Base-by-base conservation (phyloP, 2,888 invertebrate genomes). In the Germaria angustata region DNA sequence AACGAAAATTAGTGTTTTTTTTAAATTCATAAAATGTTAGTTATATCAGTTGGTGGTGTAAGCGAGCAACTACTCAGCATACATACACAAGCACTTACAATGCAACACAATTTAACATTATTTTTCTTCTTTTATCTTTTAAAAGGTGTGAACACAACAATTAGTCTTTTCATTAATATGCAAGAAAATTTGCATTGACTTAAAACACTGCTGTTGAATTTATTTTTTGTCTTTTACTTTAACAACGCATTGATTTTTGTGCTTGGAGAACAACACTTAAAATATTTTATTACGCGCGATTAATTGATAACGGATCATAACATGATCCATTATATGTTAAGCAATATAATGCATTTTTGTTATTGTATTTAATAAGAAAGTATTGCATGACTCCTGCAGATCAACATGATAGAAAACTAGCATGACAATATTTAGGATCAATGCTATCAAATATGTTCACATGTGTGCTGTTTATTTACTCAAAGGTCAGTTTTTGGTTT, bases 111-210 rank as follows among this genome's bases (percentile, higher is more conserved):
- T 41, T 59, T 17, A n/a, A 46, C 22, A n/a, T 36, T n/a, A 3
- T 17, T 34, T 34, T 61, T 66, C 11, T 63, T 20, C 7, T 49
- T 72, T 72, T 81, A 72, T 72, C 44, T 68, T 75, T 78, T 69
- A 78, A 81, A 65, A 81, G 81, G 81, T 81, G 81, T 81, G 81
- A 81, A 81, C 81, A 81, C 81, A 78, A 78, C 78, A 81, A 81
- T 78, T 78, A 81, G 73, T 81, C 63, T 68, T 51, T 69, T 49
- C 73, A 78, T 68, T 73, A 68, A 68, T 46, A 78, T 78, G 69
- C 55, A 78, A 53, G 20, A 51, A 65, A 36, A 59, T 51, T 61
- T 59, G 17, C 59, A 41, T 51, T 41, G 57, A 51, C 59, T 51
- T 51, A 24, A 49, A 63, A 49, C 41, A 63, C n/a, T 57, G 66